Base-by-base conservation (phyloP, 2,113 vertebrate genomes). In the Brienomyrus brachyistius region DNA sequence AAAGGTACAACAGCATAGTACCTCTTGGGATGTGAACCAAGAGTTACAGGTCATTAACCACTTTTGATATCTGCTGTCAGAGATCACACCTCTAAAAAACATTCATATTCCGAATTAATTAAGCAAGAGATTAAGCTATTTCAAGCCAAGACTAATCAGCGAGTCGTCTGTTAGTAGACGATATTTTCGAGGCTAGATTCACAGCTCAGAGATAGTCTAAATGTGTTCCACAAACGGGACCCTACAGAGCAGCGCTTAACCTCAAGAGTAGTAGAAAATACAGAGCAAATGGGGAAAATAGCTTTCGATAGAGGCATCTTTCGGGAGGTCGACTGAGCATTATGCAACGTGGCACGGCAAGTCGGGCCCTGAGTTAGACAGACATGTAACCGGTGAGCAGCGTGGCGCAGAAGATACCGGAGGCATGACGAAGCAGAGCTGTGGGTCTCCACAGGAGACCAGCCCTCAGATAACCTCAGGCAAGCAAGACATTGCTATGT, bases 401-500 rank as follows among this genome's bases (percentile, higher is more conserved):
- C n/a, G 50, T 40, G 88, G 70, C 4, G 1, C 15, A 15, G 48
- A 15, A 80, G 70, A 89, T 74, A 89, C 21, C 47, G 48, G 70
- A 66, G 43, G 66, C 47, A 5, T 35, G 27, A 70, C 50, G 31
- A 80, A 50, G 70, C 23, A 23, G 88, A 45, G 31, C 54, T 43
- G 6, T 40, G 56, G 35, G 35, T 13, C 21, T 59, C 54, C 19
- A 1, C 5, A 27, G 52, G 19, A 59, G 35, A 9, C 56, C 40
- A 0, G 5, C 50, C 51, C 59, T 27, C 62, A 82, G 86, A 89
- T 90, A 89, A 90, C 90, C 90, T 40, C 48, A 7, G 62, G 31
- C 66, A 43, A 59, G 90, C 88, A 88, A 85, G 90, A 62, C 56
- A 80, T 90, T 88, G 48, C 80, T 62, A 27, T 35, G 43, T n/a